These are phyloP conservation scores for Agrilus cyanescens DNA, from an alignment of 2,888 invertebrate species.

Conservation along the genomic window DNA sequence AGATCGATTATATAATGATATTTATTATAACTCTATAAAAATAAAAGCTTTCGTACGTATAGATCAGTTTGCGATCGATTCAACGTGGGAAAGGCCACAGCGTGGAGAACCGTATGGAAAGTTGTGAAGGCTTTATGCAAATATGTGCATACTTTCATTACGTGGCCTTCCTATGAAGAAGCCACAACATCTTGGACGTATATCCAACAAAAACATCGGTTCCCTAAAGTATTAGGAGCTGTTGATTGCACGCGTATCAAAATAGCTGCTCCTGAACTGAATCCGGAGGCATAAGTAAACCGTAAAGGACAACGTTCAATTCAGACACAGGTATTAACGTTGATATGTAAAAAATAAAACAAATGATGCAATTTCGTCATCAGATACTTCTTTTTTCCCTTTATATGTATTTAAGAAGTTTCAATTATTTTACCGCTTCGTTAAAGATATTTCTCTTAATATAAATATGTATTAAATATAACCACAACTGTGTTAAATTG, in stretches of 20 bases:
- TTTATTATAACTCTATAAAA: too few relatives aligned
- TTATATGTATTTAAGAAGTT: too few relatives aligned
- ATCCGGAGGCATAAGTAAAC: constrained; percentile 10
- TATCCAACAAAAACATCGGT: constrained; percentile 10
- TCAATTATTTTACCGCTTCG: too few relatives aligned
- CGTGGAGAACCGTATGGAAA: constrained; percentile 12
- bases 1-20: too few relatives aligned
- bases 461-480: too few relatives aligned
- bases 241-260: constrained; percentile 16
- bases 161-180: constrained; percentile 14
- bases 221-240: constrained; percentile 14
- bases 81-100: constrained; percentile 16
- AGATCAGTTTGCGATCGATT: constrained; percentile 17
- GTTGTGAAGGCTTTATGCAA: constrained; percentile 10
- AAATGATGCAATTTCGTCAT: too few relatives aligned
- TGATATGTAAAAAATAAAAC: too few relatives aligned
- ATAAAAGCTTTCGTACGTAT: too few relatives aligned
- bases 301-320: constrained; percentile 14
- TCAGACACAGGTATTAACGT: constrained; percentile 12
- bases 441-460: too few relatives aligned
- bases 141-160: constrained; percentile 11
- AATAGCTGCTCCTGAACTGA: constrained; percentile 10
- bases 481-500: too few relatives aligned
- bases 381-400: too few relatives aligned
- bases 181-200: constrained; percentile 5